Evolutionary conservation across 2,113 vertebrate species (phyloP), one percentile per base, ranked within the genome.

Genomic region (Galeopterus variegatus): DNA sequence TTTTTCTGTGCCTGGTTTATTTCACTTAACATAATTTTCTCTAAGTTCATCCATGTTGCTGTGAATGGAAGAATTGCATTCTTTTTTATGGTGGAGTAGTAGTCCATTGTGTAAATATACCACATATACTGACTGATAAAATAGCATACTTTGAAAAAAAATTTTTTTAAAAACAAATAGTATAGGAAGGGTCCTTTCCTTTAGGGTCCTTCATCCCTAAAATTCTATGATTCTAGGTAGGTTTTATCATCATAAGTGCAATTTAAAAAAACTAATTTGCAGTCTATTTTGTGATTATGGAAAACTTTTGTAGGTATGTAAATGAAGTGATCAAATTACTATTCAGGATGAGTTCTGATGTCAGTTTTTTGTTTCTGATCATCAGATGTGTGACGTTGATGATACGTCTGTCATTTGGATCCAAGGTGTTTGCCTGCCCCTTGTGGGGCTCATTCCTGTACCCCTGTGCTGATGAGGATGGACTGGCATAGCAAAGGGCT

Each of bases 321-420:
- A 58, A 73, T 62, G 45, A 93, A 69, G 36, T 88, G 58, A 73
- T 84, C 64, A 77, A 69, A 64, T 85, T 80, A 80, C 48, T 81
- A 50, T 81, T 70, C 69, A 41, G 23, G 84, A 77, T 50, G 17
- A 73, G 17, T 85, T 83, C 24, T 84, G 23, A 60, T 76, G n/a
- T 94, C 60, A 73, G 21, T 19, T 70, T 86, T 88, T 54, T 64
- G 69, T 48, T 62, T 52, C 48, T 58, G 41, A 81, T 70, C 52
- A 76, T 82, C n/a, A 52, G 13, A 75, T 77, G 28, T 45, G 26
- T 90, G 73, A 88, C 41, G 54, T 41, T 41, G 19, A 41, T 50
- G 75, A 77, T 58, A 70, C 23, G 77, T 50, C 21, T 64, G 36
- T 56, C 17, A 4, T 92, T 60, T 83, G 36, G 48, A 18, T 31